A percentile compares a stretch with the other conserved stretches of the same genome.
phyloP scores from a whole-genome alignment of 2,888 invertebrate species.

The Phytoseiulus persimilis region DNA sequence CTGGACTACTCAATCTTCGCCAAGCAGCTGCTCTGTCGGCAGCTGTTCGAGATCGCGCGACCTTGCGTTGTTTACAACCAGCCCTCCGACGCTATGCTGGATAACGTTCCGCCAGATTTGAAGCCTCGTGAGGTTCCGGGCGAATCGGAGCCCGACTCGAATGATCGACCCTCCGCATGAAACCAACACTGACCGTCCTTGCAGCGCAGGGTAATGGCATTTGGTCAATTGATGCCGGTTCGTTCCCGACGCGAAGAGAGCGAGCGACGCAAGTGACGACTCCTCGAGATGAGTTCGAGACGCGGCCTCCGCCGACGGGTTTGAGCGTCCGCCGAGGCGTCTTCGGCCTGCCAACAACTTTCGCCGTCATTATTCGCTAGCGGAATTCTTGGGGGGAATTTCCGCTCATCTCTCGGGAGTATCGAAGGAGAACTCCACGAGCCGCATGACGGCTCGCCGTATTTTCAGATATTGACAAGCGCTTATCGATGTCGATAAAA shows the following conservation, averaged over 20 bases:
- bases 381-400: no score
- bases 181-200: no score
- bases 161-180: background rate
- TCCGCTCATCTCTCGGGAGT: background rate
- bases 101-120: background rate
- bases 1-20: background rate
- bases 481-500: background rate
- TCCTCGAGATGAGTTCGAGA: no score
- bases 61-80: background rate
- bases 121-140: background rate
- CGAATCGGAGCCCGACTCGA: background rate
- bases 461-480: background rate
- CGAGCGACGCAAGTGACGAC: no score
- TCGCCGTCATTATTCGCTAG: no score
- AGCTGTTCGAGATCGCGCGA: background rate
- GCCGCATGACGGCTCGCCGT: background rate
- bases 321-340: no score
- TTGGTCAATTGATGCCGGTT: no score
- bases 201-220: no score
- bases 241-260: no score
- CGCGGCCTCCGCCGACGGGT: no score
- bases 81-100: background rate
- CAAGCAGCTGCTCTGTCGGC: background rate
- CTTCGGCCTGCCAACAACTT: no score
- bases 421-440: background rate